Evolutionary conservation across 2,797 vertebrate species (phyloP), one percentile per base, ranked within the genome.

Genomic region (Poeciliopsis presidionis): DNA sequence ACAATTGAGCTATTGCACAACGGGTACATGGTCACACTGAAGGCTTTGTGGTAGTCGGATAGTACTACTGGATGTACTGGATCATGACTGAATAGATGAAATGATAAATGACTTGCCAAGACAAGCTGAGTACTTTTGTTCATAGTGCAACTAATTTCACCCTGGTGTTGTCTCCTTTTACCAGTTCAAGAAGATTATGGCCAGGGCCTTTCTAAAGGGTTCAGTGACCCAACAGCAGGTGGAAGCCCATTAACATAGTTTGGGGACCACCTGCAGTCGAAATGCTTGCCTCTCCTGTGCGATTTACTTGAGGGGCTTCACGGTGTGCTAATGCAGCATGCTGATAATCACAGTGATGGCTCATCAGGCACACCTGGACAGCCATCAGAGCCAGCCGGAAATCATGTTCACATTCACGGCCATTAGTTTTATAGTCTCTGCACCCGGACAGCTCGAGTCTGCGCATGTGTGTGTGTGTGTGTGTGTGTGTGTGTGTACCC

Each of bases 281-380:
- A 92, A 92, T 76, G 86, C 74, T 88, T 70, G 69, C 86, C 83
- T 91, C 87, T 92, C 91, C 84, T 88, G 81, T 73, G 85, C 89
- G 93, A 92, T 93, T 92, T 92, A 93, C 93, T 91, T 88, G 89
- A 92, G 92, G 89, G 88, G 86, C 81, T 92, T 92, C 91, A 89
- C 90, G 92, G 90, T 92, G 91, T 86, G 91, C 88, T 94, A 92
- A 92, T 91, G 89, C 91, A 84, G 75, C 90, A 53, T 90, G 91
- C 88, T 92, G 89, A 92, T 95, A 94, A 95, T 94, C 94, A 95
- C 93, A 94, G 93, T 81, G 89, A 94, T 84, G 91, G 89, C 92
- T 95, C 94, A 94, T 93, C 94, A 90, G 91, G 92, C 93, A 92
- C 94, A 95, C 94, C 95, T 95, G 93, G 92, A 91, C 80, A 91